Evolutionary conservation across 2,797 vertebrate species (phyloP).

Genomic region (Aplochiton taeniatus): DNA sequence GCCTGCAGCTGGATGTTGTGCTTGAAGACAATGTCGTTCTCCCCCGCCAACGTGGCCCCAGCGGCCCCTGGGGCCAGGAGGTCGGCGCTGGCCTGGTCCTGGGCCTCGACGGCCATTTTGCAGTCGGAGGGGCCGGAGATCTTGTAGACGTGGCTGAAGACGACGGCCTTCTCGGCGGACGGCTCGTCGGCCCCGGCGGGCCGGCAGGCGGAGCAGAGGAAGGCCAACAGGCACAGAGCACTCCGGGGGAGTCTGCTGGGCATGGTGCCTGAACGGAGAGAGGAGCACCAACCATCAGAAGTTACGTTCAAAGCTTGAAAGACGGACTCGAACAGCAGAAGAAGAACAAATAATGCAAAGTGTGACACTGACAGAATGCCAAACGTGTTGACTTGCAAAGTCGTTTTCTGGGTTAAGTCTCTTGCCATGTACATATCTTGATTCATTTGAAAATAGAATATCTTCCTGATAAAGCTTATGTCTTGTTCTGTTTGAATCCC

Average conservation of each 20-base stretch:
- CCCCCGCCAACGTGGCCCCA: constrained; percentile 61
- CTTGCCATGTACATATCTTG: too few relatives aligned
- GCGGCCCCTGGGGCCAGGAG: constrained; percentile 43
- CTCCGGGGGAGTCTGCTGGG: constrained; percentile 61
- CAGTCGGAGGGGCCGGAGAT: constrained; percentile 74
- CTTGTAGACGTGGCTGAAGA: constrained; percentile 87
- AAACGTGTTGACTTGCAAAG: too few relatives aligned
- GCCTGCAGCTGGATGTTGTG: constrained; percentile 84
- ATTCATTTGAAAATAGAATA: too few relatives aligned
- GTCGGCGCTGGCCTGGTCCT: constrained; percentile 51
- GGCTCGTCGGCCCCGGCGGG: constrained; percentile 45
- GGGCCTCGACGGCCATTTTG: constrained; percentile 68
- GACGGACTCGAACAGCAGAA: background rate
- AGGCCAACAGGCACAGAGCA: constrained; percentile 56
- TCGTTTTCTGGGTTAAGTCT: too few relatives aligned
- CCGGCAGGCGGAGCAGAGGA: constrained; percentile 62
- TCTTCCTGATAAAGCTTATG: too few relatives aligned
- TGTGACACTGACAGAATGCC: too few relatives aligned
- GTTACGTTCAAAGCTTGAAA: background rate
- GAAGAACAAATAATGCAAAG: constrained; percentile 37
- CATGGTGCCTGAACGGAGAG: constrained; percentile 54
- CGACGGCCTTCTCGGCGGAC: constrained; percentile 75
- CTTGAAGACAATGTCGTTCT: constrained; percentile 85
- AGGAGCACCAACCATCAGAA: constrained; percentile 25
- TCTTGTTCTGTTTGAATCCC: too few relatives aligned